These are phyloP conservation scores for Brachyalestes nurse DNA, from an alignment of 2,797 vertebrate genomes.

Conservation along the genomic window DNA sequence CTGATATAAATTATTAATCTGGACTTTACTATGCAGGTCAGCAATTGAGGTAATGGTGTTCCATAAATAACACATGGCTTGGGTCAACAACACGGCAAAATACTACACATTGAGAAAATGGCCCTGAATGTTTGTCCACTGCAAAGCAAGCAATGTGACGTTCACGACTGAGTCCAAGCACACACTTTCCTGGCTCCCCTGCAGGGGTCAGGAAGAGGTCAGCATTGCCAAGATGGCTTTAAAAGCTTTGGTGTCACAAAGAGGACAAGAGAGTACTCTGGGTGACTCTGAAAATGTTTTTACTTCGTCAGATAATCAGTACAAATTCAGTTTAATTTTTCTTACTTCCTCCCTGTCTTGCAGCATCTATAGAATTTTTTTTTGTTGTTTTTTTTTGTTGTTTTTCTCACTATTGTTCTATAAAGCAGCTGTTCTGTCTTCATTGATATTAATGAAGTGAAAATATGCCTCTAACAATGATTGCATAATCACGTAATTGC, in stretches of 20 bases:
- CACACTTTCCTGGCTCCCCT: neutral
- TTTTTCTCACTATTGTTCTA: neutral
- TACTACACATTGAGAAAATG: constrained; percentile 34
- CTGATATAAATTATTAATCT: neutral
- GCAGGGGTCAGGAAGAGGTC: constrained; percentile 8
- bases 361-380: neutral
- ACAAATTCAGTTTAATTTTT: neutral
- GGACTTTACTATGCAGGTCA: neutral
- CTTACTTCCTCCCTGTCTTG: neutral
- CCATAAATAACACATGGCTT: constrained; percentile 33
- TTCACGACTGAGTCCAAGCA: neutral
- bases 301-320: neutral
- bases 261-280: neutral
- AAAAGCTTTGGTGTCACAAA: neutral
- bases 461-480: too few species aligned
- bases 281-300: neutral
- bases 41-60: constrained; percentile 29
- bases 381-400: neutral
- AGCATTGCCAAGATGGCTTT: neutral
- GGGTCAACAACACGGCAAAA: constrained; percentile 37
- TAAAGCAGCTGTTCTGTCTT: neutral
- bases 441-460: too few species aligned
- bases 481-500: too few species aligned
- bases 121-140: constrained; percentile 1
- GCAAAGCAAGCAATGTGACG: constrained; percentile 8